Conservation (phyloP, 2,797 vertebrate species). For the Pangasius sanitwongsei region DNA sequence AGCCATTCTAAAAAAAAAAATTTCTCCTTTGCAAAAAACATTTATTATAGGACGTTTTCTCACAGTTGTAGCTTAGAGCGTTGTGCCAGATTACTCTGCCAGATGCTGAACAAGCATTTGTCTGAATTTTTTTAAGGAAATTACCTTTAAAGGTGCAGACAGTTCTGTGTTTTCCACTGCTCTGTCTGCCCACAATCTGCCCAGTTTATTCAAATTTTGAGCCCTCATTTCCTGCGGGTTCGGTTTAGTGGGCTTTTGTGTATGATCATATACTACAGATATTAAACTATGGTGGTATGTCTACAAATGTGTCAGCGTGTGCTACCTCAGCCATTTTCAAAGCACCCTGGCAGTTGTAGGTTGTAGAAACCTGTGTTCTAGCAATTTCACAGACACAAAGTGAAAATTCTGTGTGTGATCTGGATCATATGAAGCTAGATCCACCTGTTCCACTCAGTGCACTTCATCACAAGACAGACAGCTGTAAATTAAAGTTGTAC, state of each 20-base stretch:
- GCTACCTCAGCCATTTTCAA: neutral
- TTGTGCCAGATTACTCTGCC: conserved; percentile 1
- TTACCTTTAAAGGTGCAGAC: conserved; percentile 13
- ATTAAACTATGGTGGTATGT: neutral
- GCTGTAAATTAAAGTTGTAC: too few species aligned
- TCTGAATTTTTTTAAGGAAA: conserved; percentile 1
- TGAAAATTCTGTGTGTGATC: neutral
- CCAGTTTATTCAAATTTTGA: neutral
- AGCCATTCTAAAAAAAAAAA: neutral
- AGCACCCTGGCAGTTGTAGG: neutral
- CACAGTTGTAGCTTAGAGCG: neutral
- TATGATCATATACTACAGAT: neutral
- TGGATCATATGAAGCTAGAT: neutral
- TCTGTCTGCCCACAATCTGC: neutral
- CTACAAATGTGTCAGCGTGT: neutral
- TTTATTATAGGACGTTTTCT: neutral
- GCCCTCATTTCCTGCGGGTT: neutral
- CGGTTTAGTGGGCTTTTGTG: neutral
- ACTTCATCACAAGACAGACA: neutral
- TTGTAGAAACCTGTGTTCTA: neutral
- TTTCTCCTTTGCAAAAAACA: neutral
- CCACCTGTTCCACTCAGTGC: neutral
- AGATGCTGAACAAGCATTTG: conserved; percentile 26
- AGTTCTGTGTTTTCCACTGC: neutral
- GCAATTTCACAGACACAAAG: neutral